Conservation (phyloP, 92 coral and sea anemone genomes). For the Phymanthus crucifer region DNA sequence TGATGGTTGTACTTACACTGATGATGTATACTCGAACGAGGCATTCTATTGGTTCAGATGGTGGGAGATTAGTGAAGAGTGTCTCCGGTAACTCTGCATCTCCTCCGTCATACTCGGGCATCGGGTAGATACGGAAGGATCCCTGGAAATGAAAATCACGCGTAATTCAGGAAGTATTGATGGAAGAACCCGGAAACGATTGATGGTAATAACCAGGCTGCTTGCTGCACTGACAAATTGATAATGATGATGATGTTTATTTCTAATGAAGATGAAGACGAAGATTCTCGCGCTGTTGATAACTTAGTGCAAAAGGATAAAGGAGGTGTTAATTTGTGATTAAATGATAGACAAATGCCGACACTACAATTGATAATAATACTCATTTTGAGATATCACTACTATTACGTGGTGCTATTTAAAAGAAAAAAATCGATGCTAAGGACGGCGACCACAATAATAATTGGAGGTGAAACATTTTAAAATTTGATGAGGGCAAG, state of each 20-base stretch:
- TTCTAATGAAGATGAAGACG: neutral
- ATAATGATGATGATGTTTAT: neutral
- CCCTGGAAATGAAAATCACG: constrained; percentile 46
- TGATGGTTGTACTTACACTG: constrained; percentile 51
- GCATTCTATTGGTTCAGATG: constrained; percentile 76
- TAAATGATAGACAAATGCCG: too few relatives aligned
- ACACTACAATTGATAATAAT: too few relatives aligned
- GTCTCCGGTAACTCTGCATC: constrained; percentile 70
- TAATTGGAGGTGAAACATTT: too few relatives aligned
- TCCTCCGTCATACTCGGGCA: constrained; percentile 67
- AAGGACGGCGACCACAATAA: too few relatives aligned
- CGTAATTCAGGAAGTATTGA: neutral
- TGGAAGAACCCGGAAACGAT: neutral
- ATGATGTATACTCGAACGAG: constrained; percentile 80
- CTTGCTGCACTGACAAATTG: too few relatives aligned
- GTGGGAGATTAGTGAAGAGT: constrained; percentile 73
- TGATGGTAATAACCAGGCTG: neutral
- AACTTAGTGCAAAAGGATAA: neutral
- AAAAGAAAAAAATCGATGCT: too few relatives aligned
- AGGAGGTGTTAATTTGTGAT: neutral
- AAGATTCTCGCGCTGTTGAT: neutral
- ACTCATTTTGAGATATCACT: too few relatives aligned
- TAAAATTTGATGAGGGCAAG: too few relatives aligned
- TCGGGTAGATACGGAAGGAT: constrained; percentile 89
- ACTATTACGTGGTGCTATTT: too few relatives aligned